phyloP scores from a whole-genome alignment of 2,113 vertebrate genomes.

The Leucoraja erinaceus region DNA sequence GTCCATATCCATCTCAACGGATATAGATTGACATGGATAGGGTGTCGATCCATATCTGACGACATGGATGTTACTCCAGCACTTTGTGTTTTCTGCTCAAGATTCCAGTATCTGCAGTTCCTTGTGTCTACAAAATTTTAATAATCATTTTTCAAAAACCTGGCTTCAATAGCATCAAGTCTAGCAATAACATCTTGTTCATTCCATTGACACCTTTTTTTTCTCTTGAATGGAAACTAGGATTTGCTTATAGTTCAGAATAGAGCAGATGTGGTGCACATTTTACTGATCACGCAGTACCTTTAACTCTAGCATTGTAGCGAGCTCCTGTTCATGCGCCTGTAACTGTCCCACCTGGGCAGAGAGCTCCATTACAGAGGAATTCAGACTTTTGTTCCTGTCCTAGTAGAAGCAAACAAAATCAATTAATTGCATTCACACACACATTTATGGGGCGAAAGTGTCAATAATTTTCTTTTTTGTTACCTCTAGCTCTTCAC shows the following conservation, averaged over 20 bases:
- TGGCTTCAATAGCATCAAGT: neutral
- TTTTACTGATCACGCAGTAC: constrained; percentile 49
- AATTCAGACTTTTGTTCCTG: constrained; percentile 69
- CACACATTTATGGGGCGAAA: neutral
- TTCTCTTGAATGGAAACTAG: neutral
- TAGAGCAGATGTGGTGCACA: neutral
- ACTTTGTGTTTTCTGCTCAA: no score
- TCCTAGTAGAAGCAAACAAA: constrained; percentile 56
- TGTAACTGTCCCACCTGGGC: constrained; percentile 70
- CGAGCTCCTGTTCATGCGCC: constrained; percentile 77
- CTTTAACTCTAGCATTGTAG: constrained; percentile 75
- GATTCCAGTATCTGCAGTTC: no score
- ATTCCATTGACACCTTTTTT: neutral
- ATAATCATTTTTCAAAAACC: neutral
- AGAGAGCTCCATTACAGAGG: constrained; percentile 66
- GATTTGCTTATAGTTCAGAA: neutral
- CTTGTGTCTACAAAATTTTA: neutral
- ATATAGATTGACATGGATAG: no score
- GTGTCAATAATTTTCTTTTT: neutral
- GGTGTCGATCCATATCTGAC: no score
- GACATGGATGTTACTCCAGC: no score
- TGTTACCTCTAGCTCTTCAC: constrained; percentile 59
- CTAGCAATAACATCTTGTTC: neutral
- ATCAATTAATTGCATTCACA: neutral
- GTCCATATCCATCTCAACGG: no score